Evolutionary conservation across 2,113 vertebrate genomes (phyloP).

Genomic region (Psilopsiagon aymara): DNA sequence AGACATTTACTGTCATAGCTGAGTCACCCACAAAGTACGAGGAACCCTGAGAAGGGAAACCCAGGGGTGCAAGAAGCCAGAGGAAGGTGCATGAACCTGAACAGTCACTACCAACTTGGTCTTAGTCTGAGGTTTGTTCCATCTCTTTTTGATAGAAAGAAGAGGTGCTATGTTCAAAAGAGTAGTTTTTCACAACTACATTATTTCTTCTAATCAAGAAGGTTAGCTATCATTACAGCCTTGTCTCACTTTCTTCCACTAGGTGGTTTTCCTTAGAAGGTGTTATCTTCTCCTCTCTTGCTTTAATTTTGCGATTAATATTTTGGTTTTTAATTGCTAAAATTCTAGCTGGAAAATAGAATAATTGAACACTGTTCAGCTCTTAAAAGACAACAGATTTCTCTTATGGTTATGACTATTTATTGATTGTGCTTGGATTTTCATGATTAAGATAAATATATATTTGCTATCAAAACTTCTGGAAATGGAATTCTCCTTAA

Average conservation of each 20-base stretch:
- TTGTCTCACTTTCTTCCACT: neutral
- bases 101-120: neutral
- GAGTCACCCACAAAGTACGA: accelerated
- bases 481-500: neutral
- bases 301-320: neutral
- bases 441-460: neutral
- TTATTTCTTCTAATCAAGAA: neutral
- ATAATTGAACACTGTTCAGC: neutral
- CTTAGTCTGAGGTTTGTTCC: neutral
- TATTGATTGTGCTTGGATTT: neutral
- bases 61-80: neutral
- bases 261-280: neutral
- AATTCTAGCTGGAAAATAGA: neutral
- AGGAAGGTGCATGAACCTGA: accelerated
- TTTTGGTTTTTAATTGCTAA: neutral
- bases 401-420: neutral
- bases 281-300: neutral
- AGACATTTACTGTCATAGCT: neutral
- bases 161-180: neutral
- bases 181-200: neutral
- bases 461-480: neutral
- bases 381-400: neutral
- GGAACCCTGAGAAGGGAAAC: neutral
- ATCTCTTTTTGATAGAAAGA: neutral
- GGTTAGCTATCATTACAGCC: neutral